These are phyloP conservation scores for Siderastrea radians DNA, from an alignment of 92 coral and sea anemone genomes.

Conservation along the genomic window DNA sequence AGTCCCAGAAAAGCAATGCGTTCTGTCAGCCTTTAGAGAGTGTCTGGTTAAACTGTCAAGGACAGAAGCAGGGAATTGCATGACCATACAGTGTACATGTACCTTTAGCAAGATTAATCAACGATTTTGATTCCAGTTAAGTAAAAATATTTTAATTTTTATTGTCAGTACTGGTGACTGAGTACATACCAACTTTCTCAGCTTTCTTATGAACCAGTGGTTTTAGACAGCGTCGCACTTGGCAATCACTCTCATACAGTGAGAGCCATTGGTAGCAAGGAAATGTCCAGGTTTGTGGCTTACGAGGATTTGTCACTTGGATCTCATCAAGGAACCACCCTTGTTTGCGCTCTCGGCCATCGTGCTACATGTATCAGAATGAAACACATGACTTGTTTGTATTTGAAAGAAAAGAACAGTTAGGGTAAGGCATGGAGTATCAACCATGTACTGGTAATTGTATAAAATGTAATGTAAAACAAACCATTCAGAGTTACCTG, in stretches of 20 bases:
- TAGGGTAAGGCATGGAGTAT: no score
- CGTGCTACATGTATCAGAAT: slow-evolving; percentile 70
- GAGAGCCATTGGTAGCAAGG: slow-evolving; percentile 98
- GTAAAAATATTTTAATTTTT: neutral
- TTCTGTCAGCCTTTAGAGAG: no score
- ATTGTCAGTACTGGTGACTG: neutral
- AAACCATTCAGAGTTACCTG: no score
- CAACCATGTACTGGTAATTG: no score
- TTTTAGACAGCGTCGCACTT: slow-evolving; percentile 77
- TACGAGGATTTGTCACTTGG: slow-evolving; percentile 75
- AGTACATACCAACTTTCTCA: slow-evolving; percentile 80
- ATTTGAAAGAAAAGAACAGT: no score
- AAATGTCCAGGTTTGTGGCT: slow-evolving; percentile 84
- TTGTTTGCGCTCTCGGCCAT: slow-evolving; percentile 93
- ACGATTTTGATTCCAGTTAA: no score
- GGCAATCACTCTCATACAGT: slow-evolving; percentile 94
- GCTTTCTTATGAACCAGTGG: slow-evolving; percentile 83
- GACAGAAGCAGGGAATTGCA: no score
- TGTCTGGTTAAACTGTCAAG: no score
- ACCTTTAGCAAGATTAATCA: neutral
- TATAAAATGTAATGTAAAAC: no score
- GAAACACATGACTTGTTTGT: no score
- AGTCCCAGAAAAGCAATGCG: no score
- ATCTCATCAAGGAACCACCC: slow-evolving; percentile 97
- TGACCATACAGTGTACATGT: neutral